phyloP scores from a whole-genome alignment of 2,797 vertebrate species.

The Gallinago nigripennis region DNA sequence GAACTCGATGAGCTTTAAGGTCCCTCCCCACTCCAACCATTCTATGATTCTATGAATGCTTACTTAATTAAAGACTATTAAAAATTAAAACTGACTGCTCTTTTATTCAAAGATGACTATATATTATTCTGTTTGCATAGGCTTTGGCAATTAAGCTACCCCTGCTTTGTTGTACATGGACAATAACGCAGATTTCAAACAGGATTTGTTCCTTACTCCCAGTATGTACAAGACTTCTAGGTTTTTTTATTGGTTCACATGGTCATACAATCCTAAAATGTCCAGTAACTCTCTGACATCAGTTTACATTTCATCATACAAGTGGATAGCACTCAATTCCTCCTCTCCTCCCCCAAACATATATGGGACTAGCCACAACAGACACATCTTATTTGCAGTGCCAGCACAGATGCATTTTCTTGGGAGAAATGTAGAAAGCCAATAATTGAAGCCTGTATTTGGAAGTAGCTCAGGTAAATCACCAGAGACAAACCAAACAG shows the following conservation, averaged over 20 bases:
- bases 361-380: background rate
- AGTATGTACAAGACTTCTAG: background rate
- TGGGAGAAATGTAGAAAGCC: background rate
- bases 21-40: too few relatives aligned
- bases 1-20: too few relatives aligned
- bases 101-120: background rate
- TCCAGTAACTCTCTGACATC: background rate
- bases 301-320: background rate
- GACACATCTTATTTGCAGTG: background rate
- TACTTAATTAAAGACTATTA: conserved; percentile 28
- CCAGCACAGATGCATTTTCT: background rate
- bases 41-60: background rate
- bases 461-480: background rate
- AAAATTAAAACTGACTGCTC: background rate
- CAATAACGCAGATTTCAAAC: background rate
- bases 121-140: background rate
- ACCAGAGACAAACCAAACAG: background rate
- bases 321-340: background rate
- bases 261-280: background rate
- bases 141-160: background rate
- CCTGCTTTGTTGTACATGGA: background rate
- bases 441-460: background rate
- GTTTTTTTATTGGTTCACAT: fast-evolving
- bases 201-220: background rate
- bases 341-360: background rate